Evolutionary conservation across 2,888 invertebrate species (phyloP).

Genomic region (Andrena bucephala): DNA sequence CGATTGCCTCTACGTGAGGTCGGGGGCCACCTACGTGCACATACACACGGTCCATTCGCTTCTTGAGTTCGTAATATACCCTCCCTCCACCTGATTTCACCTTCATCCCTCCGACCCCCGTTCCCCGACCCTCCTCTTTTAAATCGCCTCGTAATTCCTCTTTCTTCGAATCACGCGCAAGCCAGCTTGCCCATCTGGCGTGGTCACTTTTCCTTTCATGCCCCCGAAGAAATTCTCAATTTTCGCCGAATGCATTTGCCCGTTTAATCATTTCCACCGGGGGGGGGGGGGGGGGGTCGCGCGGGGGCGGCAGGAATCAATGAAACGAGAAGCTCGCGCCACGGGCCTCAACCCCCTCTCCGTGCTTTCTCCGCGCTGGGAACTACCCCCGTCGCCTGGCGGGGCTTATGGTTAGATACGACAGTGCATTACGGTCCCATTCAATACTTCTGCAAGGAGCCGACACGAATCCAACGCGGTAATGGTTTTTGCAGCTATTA

Average conservation of each 20-base stretch:
- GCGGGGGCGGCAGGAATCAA: slow-evolving; percentile 41
- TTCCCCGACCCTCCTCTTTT: slow-evolving; percentile 15
- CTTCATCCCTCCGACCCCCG: slow-evolving; percentile 15
- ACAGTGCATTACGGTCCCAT: slow-evolving; percentile 65
- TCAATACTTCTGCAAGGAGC: slow-evolving; percentile 53
- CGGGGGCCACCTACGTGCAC: slow-evolving; percentile 26
- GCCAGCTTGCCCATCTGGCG: neutral
- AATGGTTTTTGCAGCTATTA: slow-evolving; percentile 74
- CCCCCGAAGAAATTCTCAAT: slow-evolving; percentile 61
- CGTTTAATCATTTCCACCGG: slow-evolving; percentile 44
- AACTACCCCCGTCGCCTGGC: slow-evolving; percentile 2
- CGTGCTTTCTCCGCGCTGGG: slow-evolving; percentile 8
- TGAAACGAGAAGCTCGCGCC: slow-evolving; percentile 41
- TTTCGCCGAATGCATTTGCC: slow-evolving; percentile 63
- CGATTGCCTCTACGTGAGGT: slow-evolving; percentile 70
- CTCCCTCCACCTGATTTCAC: slow-evolving; percentile 27
- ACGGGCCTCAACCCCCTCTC: slow-evolving; percentile 15
- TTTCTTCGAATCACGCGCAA: slow-evolving; percentile 34
- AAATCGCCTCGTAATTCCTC: slow-evolving; percentile 51
- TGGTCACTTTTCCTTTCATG: slow-evolving; percentile 15
- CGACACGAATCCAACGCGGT: slow-evolving; percentile 55
- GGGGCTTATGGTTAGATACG: slow-evolving; percentile 48
- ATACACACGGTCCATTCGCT: slow-evolving; percentile 37
- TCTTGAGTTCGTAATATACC: slow-evolving; percentile 59
- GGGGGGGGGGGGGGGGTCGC: slow-evolving; percentile 22